phyloP scores from a whole-genome alignment of 2,113 vertebrate genomes.

The Cavia aperea region DNA sequence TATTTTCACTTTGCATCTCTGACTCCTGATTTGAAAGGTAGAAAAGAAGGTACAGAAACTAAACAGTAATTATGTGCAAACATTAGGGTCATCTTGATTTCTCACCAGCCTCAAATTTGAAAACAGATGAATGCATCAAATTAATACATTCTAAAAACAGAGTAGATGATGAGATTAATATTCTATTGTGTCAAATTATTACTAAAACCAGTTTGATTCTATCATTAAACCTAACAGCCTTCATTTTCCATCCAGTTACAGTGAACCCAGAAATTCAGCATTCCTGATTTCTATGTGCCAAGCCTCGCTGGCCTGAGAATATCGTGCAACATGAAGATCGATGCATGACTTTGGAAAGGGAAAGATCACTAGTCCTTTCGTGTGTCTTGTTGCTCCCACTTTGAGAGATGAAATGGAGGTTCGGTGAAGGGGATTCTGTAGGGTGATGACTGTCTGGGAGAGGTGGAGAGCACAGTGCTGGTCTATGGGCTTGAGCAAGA shows the following conservation, averaged over 20 bases:
- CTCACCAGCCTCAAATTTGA: neutral
- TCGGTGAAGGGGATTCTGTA: neutral
- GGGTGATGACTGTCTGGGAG: fast-evolving
- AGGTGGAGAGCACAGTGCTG: too few species aligned
- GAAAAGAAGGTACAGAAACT: neutral
- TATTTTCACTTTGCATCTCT: neutral
- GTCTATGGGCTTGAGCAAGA: neutral
- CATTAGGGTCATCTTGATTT: neutral
- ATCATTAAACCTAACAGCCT: neutral
- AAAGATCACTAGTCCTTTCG: neutral
- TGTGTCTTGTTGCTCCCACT: neutral
- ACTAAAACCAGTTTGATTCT: neutral
- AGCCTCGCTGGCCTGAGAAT: neutral
- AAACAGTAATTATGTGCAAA: neutral
- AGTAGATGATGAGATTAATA: neutral
- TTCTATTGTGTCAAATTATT: neutral
- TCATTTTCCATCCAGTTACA: neutral
- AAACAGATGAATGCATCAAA: neutral
- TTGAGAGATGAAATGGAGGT: neutral
- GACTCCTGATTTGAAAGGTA: neutral
- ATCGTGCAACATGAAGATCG: neutral
- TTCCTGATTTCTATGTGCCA: neutral
- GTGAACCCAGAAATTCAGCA: neutral
- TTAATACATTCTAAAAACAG: neutral
- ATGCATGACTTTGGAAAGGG: neutral